Evolutionary conservation across 2,888 invertebrate species (phyloP), one percentile per base, ranked within the genome.

Genomic region (Erpobdella octoculata): DNA sequence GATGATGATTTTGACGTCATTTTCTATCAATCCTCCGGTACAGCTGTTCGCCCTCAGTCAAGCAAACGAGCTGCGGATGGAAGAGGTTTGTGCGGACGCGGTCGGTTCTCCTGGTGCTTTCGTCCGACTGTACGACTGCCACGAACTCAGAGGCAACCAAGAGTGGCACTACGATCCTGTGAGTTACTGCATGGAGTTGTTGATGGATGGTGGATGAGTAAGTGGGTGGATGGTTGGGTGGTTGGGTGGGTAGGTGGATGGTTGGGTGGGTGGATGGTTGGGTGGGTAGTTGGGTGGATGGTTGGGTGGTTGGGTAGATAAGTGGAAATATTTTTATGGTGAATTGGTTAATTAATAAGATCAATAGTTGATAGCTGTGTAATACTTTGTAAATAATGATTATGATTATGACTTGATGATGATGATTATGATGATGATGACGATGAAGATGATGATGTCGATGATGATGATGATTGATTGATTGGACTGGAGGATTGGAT

Each of bases 101-200:
- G 36, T 31, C 6, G 79, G 80, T 8, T 71, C 75, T 71, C 72
- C 48, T 76, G 79, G 36, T 66, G 73, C 73, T 36, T 76, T 68
- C 28, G 78, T 81, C 4, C 73, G 68, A 8, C 75, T 84, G 71
- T 75, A 75, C 37, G 76, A 76, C 8, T 84, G 83, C 75, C 76
- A 78, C 66, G 78, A 77, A 5, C 46, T 75, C 21, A 74, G 74
- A 8, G 76, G 78, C 9, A 78, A 77, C 73, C 82, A 82, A 78
- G 79, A 79, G 59, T 84, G 82, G 80, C 78, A 77, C 71, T 81
- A 82, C 75, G 76, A 80, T 72, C 80, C 79, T 79, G 81, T 81
- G 68, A 71, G 18, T 48, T 18, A n/a, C 18, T 6, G 28, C 2
- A n/a, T 59, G 12, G 46, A 41, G 12, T 12, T 12, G 18, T 41